Base-by-base conservation (phyloP, 2,888 invertebrate genomes). In the Caenorhabditis wallacei region DNA sequence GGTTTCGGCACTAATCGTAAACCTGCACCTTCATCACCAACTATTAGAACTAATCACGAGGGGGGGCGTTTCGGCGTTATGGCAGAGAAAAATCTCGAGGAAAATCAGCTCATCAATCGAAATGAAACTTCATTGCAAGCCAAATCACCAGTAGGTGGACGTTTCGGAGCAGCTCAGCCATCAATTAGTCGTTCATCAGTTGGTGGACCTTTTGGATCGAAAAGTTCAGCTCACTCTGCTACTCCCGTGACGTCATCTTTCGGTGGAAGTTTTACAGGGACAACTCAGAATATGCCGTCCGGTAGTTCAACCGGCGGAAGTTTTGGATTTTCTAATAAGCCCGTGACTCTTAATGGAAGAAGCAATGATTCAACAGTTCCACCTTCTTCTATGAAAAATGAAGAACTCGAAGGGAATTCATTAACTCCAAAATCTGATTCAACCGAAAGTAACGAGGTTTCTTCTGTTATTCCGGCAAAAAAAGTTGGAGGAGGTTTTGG, bases 31-130 rank as follows among this genome's bases (percentile, higher is more conserved):
- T 30, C n/a, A 18, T 10, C 68, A 51, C 61, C 69, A n/a, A 22
- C 69, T 5, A 46, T 78, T 37, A 78, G 69, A 53, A 78, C 37
- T 78, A 78, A 70, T 53, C 78, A 78, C 24, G 69, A 78, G 35
- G 69, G 72, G 16, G 79, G 79, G 7, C 70, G 79, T 16, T 79
- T 79, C 35, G 79, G 79, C 8, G 51, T 57, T 22, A 40, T 71
- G 24, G 63, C 79, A 16, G 8, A 2, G 3, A 48, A 18, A 48
- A 18, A n/a, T 48, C 18, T 48, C n/a, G 46, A 48, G 2, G 40
- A 2, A 16, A 40, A 13, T n/a, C 13, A 18, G 2, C 3, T 48
- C 4, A 18, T 18, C 3, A 22, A 22, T n/a, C 26, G 43, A 40
- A 61, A 40, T 1, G 26, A 54, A 1, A n/a, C 37, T 0, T 37